Conservation (phyloP, 30 jellyfish, hydroid and myxozoan species). For the Sanderia malayensis region DNA sequence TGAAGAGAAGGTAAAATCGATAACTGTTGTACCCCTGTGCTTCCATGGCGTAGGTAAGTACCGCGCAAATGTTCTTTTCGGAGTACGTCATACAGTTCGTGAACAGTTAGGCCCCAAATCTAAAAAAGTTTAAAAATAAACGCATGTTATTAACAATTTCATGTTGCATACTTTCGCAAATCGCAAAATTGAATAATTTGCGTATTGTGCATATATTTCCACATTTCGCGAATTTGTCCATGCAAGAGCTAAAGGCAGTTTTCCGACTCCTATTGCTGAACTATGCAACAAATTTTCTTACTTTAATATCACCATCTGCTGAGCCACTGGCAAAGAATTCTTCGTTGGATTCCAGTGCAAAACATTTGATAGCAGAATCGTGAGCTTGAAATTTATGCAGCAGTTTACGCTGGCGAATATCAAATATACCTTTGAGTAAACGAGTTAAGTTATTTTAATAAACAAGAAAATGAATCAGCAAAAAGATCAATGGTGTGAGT, state of each 20-base stretch:
- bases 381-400: constrained; percentile 79
- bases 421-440: constrained; percentile 66
- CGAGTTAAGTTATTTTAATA: too few relatives aligned
- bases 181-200: too few relatives aligned
- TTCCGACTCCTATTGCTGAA: too few relatives aligned
- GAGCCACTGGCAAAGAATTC: constrained; percentile 81
- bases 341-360: constrained; percentile 78
- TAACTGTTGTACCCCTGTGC: constrained; percentile 92
- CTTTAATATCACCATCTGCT: constrained; percentile 91
- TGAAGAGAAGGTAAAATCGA: constrained; percentile 56
- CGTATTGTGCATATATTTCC: too few relatives aligned
- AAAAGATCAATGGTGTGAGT: too few relatives aligned
- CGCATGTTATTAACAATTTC: too few relatives aligned
- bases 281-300: too few relatives aligned
- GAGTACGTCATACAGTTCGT: constrained; percentile 58
- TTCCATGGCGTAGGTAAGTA: constrained; percentile 78
- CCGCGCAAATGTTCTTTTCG: constrained; percentile 78
- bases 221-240: too few relatives aligned
- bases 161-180: too few relatives aligned
- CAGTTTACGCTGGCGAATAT: constrained; percentile 79
- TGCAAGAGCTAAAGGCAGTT: too few relatives aligned
- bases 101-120: constrained; percentile 85
- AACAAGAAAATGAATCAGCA: too few relatives aligned
- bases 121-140: too few relatives aligned
- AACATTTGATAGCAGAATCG: constrained; percentile 65